These are phyloP conservation scores for Drosophila nebulosa DNA, from an alignment of 1,140 invertebrate species.

Conservation along the genomic window DNA sequence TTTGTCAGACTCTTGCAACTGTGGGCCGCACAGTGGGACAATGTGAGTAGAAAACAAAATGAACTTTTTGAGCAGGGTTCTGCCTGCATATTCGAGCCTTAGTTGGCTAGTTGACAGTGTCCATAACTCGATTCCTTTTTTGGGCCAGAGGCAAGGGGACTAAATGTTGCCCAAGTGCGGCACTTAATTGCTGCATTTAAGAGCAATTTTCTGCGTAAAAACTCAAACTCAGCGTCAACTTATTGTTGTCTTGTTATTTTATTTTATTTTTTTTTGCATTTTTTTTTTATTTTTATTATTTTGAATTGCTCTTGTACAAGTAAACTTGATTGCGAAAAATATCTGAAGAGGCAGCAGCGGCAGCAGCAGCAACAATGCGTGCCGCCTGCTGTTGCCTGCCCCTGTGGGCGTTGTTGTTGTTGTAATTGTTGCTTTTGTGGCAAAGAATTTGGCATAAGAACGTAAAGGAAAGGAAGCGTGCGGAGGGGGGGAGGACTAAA, in stretches of 20 bases:
- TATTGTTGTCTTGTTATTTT: neutral
- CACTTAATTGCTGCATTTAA: conserved; percentile 49
- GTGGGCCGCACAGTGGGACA: neutral
- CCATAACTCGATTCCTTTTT: conserved; percentile 1
- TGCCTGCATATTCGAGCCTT: too few species aligned
- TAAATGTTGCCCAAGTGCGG: conserved; percentile 50
- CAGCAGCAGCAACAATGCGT: neutral
- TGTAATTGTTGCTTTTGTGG: conserved; percentile 9
- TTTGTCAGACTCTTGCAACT: neutral
- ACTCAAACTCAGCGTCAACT: neutral
- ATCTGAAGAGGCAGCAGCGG: neutral
- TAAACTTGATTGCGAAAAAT: conserved; percentile 2
- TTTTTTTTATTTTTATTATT: conserved; percentile 1
- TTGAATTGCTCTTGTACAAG: conserved; percentile 30
- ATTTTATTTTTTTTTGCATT: neutral
- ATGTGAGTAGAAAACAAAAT: too few species aligned
- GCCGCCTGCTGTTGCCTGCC: neutral
- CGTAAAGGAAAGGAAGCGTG: neutral
- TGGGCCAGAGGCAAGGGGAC: neutral
- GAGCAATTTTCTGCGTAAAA: conserved; percentile 31
- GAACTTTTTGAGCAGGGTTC: too few species aligned
- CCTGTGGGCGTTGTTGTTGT: conserved; percentile 1
- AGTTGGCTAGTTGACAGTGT: too few species aligned
- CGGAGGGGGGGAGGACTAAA: neutral
- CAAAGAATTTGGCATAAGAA: neutral